Base-by-base conservation (phyloP, 2,888 invertebrate genomes). In the Leptopterna dolabrata region DNA sequence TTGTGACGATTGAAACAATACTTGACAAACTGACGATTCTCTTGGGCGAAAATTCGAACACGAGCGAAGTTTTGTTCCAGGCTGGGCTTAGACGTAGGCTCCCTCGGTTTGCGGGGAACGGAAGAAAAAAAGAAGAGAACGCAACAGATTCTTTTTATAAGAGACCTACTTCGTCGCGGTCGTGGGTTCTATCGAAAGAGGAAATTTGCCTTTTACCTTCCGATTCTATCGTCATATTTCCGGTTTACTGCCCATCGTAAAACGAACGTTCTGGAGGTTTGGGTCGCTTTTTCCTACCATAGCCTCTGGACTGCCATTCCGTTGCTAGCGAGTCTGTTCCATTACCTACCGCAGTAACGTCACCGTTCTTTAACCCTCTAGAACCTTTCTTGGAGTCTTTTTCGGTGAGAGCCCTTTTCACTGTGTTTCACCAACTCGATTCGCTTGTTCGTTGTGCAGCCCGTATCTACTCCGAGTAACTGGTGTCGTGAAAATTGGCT, bases 131-230 rank as follows among this genome's bases (percentile, higher is more conserved):
- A 73, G 19, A 13, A 73, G 41, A 30, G 73, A 41, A 73, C 16
- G 73, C 73, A 73, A 73, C 73, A 73, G 73, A 73, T 73, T 73
- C 73, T 73, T 73, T 73, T 36, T 73, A 73, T 73, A 73, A 73
- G 73, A 36, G 30, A 30, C 73, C 73, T 29, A 30, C 36, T 73
- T 16, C 36, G 41, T 36, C 9, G 36, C 36, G 73, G 73, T 73
- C 73, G 73, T 55, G 55, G 73, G 36, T 73, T 73, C 41, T 73
- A 73, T 73, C 73, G 73, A 36, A 63, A 41, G 73, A 36, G 73
- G 73, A 73, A 73, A 73, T 73, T 73, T 73, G 73, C 73, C 73
- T 73, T 73, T 73, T 73, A 73, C 73, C 73, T 73, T 73, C 73
- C 73, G 73, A 73, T 73, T 73, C 73, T 73, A 73, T 73, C 73